These are phyloP conservation scores for Ochropleura plecta DNA, from an alignment of 2,888 invertebrate genomes.

Conservation along the genomic window DNA sequence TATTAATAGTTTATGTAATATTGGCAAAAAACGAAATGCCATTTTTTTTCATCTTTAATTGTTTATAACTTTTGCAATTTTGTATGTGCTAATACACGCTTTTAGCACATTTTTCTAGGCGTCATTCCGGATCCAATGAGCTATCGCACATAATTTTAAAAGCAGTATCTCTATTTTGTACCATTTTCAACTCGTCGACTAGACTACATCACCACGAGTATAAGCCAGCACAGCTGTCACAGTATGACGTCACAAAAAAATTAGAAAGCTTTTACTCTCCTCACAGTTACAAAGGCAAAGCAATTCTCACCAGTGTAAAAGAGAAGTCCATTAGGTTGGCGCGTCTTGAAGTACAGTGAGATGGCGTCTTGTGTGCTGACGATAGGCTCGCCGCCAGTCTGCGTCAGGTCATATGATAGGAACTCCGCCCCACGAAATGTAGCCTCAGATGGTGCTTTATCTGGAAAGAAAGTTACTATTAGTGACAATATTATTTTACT, in stretches of 20 bases:
- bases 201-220: too few species aligned
- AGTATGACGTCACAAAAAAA: not conserved
- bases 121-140: too few species aligned
- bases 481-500: not conserved
- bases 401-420: constrained; percentile 97
- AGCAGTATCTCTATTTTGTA: too few species aligned
- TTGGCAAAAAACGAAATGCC: too few species aligned
- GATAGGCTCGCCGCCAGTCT: constrained; percentile 96
- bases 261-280: constrained; percentile 36
- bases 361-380: constrained; percentile 97
- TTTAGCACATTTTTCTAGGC: too few species aligned
- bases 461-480: constrained; percentile 89
- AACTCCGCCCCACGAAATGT: constrained; percentile 98
- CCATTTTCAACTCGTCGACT: too few species aligned
- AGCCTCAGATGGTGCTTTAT: constrained; percentile 97
- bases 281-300: constrained; percentile 31
- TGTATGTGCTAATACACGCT: too few species aligned
- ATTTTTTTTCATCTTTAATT: too few species aligned
- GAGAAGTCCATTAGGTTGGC: constrained; percentile 96
- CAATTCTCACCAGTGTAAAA: constrained; percentile 96
- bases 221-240: not conserved
- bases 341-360: constrained; percentile 97
- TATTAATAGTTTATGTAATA: too few species aligned
- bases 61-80: too few species aligned
- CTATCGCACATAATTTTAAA: too few species aligned